These are phyloP conservation scores for Congeria kusceri DNA, from an alignment of 2,888 invertebrate genomes.

Conservation along the genomic window DNA sequence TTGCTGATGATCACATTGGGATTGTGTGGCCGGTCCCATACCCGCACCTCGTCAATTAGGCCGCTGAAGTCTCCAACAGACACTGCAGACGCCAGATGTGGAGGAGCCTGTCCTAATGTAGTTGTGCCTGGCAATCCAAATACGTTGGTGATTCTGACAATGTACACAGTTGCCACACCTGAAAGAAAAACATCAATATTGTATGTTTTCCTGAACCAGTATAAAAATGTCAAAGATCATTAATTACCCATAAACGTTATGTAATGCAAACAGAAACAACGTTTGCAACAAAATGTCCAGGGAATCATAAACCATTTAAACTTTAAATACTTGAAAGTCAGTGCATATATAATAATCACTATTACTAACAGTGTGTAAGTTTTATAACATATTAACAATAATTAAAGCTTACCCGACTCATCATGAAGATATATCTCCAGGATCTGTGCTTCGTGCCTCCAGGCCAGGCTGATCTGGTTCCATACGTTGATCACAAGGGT, in stretches of 20 bases:
- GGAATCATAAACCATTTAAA: too few species aligned
- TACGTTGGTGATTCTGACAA: conserved; percentile 50
- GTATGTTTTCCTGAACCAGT: too few species aligned
- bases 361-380: too few species aligned
- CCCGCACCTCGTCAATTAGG: conserved; percentile 72
- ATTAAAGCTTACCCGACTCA: conserved; percentile 31
- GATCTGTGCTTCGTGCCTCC: conserved; percentile 50
- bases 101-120: conserved; percentile 65
- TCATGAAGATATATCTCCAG: conserved; percentile 68
- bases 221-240: too few species aligned
- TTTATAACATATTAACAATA: too few species aligned
- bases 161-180: conserved; percentile 64
- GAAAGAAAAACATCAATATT: background rate
- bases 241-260: background rate
- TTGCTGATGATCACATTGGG: conserved; percentile 68
- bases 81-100: conserved; percentile 47
- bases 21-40: conserved; percentile 73
- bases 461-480: conserved; percentile 72
- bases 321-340: too few species aligned
- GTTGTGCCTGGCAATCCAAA: conserved; percentile 67
- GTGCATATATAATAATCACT: too few species aligned
- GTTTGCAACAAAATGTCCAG: too few species aligned
- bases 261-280: too few species aligned
- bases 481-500: conserved; percentile 59
- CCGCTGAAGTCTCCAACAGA: conserved; percentile 65